Conservation (phyloP, 2,113 vertebrate genomes). For the Callochromis pleurospilus region DNA sequence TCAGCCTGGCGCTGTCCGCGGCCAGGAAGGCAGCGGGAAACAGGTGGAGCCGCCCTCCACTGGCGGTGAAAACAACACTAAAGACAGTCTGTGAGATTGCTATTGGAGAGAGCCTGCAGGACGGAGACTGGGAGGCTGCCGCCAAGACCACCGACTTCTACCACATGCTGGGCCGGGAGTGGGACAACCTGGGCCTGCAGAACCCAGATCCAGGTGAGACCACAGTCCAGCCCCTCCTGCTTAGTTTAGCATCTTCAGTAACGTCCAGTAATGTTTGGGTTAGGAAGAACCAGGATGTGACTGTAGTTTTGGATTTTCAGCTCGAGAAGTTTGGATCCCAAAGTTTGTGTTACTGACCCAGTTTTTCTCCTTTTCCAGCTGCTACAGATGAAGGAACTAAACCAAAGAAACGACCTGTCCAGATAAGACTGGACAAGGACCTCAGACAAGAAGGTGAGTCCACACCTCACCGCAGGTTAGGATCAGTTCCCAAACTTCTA, state of each 20-base stretch:
- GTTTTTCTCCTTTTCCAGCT: background rate
- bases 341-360: background rate
- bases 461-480: background rate
- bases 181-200: conserved; percentile 22
- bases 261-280: background rate
- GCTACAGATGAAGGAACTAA: background rate
- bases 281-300: background rate
- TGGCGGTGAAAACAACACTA: conserved; percentile 18
- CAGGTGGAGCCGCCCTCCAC: conserved; percentile 27
- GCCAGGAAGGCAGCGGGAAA: conserved; percentile 23
- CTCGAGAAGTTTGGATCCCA: background rate
- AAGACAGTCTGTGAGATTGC: conserved; percentile 45
- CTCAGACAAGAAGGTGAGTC: conserved; percentile 21
- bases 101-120: conserved; percentile 34
- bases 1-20: conserved; percentile 14
- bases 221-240: background rate
- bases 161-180: conserved; percentile 39
- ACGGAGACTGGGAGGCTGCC: conserved; percentile 42
- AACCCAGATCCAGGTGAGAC: background rate
- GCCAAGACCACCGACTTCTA: conserved; percentile 48
- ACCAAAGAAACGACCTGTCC: background rate
- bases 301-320: background rate
- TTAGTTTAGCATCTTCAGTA: background rate
- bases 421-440: background rate
- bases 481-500: background rate